A percentile compares a stretch with the other conserved stretches of the same genome.
phyloP scores from a whole-genome alignment of 2,888 invertebrate genomes.

The Acleris laterana region DNA sequence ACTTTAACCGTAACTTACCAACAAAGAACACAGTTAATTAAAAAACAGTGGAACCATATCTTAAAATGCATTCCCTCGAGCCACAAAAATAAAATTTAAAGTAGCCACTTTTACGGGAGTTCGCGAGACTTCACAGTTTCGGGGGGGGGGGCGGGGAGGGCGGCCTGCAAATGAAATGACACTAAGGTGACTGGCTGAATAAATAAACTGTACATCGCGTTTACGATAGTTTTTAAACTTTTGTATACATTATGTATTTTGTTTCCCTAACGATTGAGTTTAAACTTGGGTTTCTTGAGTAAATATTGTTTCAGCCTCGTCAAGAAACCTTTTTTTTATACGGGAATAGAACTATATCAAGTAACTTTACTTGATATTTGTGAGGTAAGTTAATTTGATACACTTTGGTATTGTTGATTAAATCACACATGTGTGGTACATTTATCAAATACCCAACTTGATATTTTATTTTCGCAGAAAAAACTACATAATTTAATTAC shows the following conservation, averaged over 20 bases:
- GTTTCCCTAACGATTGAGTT: slow-evolving; percentile 2
- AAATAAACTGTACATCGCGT: slow-evolving; percentile 36
- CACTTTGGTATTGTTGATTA: too few species aligned
- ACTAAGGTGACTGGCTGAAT: slow-evolving; percentile 34
- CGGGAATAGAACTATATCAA: too few species aligned
- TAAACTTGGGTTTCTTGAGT: background rate
- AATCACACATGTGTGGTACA: too few species aligned
- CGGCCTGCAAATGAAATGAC: slow-evolving; percentile 25
- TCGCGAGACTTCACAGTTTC: slow-evolving; percentile 34
- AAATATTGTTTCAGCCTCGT: too few species aligned
- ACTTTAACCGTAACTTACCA: background rate
- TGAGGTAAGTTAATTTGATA: too few species aligned
- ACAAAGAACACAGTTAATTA: slow-evolving; percentile 13
- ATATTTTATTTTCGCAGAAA: too few species aligned
- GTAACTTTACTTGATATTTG: too few species aligned
- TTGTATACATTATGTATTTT: slow-evolving; percentile 25
- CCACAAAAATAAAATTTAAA: slow-evolving; percentile 38
- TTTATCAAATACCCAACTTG: too few species aligned
- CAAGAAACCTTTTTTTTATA: too few species aligned
- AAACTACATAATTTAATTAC: too few species aligned
- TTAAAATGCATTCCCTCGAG: slow-evolving; percentile 12
- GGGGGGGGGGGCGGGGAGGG: background rate
- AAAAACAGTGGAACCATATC: slow-evolving; percentile 15
- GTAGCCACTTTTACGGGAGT: slow-evolving; percentile 37
- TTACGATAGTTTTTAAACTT: slow-evolving; percentile 32